These are phyloP conservation scores for Sinocyclocheilus maitianheensis DNA, from an alignment of 2,113 vertebrate genomes.

Conservation along the genomic window DNA sequence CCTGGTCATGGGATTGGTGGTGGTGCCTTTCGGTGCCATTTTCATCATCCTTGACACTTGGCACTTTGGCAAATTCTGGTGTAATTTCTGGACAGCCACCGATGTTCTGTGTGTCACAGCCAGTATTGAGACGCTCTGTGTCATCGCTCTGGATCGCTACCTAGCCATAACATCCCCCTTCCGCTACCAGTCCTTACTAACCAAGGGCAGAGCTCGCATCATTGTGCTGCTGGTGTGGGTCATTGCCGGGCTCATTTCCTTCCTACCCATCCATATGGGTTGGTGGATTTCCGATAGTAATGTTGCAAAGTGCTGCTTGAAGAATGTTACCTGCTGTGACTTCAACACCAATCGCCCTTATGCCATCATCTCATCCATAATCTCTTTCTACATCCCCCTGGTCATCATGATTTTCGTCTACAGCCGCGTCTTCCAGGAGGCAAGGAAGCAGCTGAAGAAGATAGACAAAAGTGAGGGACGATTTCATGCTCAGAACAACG, in stretches of 20 bases:
- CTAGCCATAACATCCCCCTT: constrained; percentile 96
- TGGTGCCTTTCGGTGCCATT: constrained; percentile 90
- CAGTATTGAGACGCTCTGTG: constrained; percentile 96
- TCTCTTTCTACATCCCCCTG: constrained; percentile 95
- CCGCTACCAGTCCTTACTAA: constrained; percentile 92
- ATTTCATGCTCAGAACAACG: constrained; percentile 81
- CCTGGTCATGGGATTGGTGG: constrained; percentile 92
- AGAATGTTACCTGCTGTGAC: constrained; percentile 82
- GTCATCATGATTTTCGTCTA: constrained; percentile 97
- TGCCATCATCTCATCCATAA: constrained; percentile 90
- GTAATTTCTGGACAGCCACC: constrained; percentile 93
- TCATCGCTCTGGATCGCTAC: constrained; percentile 95
- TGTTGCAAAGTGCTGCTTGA: constrained; percentile 70
- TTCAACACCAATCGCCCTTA: constrained; percentile 88
- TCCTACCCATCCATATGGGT: constrained; percentile 90
- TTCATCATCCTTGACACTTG: constrained; percentile 89
- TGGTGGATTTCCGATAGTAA: constrained; percentile 78
- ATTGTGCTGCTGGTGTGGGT: constrained; percentile 91
- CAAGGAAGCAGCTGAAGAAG: constrained; percentile 89
- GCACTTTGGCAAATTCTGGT: constrained; percentile 91
- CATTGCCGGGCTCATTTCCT: constrained; percentile 91
- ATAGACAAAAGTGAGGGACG: constrained; percentile 89
- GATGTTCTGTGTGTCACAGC: constrained; percentile 96
- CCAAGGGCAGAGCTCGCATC: constrained; percentile 89
- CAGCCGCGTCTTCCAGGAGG: constrained; percentile 92